Conservation (phyloP, 2,113 vertebrate species). For the Myotis brandtii region DNA sequence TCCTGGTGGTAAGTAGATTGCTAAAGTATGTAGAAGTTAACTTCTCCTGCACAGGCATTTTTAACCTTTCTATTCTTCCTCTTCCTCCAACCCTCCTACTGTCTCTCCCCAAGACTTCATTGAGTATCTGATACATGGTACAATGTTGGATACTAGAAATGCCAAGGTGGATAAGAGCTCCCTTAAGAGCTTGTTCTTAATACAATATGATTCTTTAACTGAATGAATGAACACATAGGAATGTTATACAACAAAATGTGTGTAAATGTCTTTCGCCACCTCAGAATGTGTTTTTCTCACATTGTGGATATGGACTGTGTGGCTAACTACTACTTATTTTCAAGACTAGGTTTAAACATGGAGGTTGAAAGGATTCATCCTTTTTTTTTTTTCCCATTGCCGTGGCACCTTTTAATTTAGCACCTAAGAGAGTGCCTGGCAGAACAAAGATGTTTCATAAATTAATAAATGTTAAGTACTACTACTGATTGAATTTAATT, state of each 20-base stretch:
- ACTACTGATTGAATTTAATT: neutral
- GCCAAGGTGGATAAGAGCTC: neutral
- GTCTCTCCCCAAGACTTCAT: neutral
- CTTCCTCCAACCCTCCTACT: neutral
- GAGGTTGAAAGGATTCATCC: neutral
- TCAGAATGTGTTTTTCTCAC: neutral
- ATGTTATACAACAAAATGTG: neutral
- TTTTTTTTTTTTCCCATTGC: neutral
- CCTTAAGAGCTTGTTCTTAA: neutral
- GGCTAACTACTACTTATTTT: neutral
- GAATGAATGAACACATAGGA: neutral
- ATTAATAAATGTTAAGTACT: neutral
- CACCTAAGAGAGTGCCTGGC: neutral
- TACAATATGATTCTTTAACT: neutral
- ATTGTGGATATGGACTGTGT: neutral
- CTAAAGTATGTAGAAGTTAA: neutral
- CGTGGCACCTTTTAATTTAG: neutral
- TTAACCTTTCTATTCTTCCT: neutral
- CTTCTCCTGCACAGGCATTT: neutral
- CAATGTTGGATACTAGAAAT: neutral
- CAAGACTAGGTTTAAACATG: neutral
- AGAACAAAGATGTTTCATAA: neutral
- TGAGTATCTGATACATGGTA: neutral
- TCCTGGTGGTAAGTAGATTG: neutral
- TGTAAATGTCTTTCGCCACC: neutral